A percentile compares a stretch with the other conserved stretches of the same genome.
Evolutionary conservation across 2,888 invertebrate species (phyloP).

Genomic region (Seira sanloemensis): DNA sequence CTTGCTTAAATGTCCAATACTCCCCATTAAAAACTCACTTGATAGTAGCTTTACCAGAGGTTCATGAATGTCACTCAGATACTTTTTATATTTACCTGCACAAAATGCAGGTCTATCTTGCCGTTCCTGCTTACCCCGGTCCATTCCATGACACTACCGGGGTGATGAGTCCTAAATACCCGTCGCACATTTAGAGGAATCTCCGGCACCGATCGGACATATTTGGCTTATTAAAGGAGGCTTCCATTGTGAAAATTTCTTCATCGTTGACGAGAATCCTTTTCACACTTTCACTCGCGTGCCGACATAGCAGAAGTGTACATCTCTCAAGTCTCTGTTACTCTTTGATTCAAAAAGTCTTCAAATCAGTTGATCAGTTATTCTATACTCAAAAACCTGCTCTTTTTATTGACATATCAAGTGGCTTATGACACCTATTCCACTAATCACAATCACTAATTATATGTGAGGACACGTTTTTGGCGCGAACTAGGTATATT

Average conservation of each 20-base stretch:
- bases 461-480: no score
- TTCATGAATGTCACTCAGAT: background rate
- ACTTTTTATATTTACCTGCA: background rate
- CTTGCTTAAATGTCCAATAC: no score
- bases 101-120: background rate
- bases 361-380: no score
- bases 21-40: no score
- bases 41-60: no score
- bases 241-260: background rate
- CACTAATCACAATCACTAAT: no score
- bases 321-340: no score
- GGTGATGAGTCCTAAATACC: background rate
- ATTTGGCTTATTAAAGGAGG: background rate
- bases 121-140: background rate
- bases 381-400: no score
- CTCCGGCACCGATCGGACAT: background rate
- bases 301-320: background rate
- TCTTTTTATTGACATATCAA: no score
- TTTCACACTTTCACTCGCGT: slow-evolving; percentile 8
- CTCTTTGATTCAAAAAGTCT: no score
- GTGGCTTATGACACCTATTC: no score
- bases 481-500: no score
- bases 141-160: background rate
- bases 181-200: background rate
- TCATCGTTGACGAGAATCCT: background rate